Conservation (phyloP, 2,797 vertebrate species). For the Parambassis ranga region DNA sequence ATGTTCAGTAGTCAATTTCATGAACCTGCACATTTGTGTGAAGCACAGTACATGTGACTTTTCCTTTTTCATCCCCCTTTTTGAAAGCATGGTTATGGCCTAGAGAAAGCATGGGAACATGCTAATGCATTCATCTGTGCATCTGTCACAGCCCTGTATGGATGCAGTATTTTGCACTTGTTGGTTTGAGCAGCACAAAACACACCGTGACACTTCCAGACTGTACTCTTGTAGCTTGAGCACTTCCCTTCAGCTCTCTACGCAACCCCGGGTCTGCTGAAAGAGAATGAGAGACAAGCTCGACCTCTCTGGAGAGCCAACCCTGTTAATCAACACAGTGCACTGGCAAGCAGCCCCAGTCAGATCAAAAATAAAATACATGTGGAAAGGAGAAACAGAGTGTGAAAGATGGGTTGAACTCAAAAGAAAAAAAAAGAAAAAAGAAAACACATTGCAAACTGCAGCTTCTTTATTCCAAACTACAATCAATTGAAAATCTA, state of each 20-base stretch:
- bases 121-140: slow-evolving; percentile 38
- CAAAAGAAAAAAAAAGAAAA: slow-evolving; percentile 54
- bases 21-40: slow-evolving; percentile 1
- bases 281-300: slow-evolving; percentile 85
- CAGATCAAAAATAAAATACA: slow-evolving; percentile 81
- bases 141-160: slow-evolving; percentile 26
- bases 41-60: slow-evolving; percentile 23
- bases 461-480: slow-evolving; percentile 40
- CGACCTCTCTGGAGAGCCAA: slow-evolving; percentile 72
- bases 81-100: slow-evolving; percentile 8
- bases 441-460: slow-evolving; percentile 28
- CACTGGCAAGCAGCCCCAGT: slow-evolving; percentile 76
- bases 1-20: slow-evolving; percentile 10
- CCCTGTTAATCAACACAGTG: slow-evolving; percentile 84
- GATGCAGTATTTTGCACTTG: slow-evolving; percentile 49
- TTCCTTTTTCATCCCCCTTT: slow-evolving; percentile 20
- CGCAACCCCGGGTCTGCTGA: slow-evolving; percentile 69
- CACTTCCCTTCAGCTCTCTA: slow-evolving; percentile 57
- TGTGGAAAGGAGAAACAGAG: slow-evolving; percentile 65
- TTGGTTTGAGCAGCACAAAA: slow-evolving; percentile 48
- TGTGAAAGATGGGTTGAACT: slow-evolving; percentile 62
- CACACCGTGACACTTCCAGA: slow-evolving; percentile 62
- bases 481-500: slow-evolving; percentile 49
- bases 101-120: slow-evolving; percentile 26
- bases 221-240: slow-evolving; percentile 56